Base-by-base conservation (phyloP, 37 sponge, comb jelly and placozoan species). In the Beroe ovata region DNA sequence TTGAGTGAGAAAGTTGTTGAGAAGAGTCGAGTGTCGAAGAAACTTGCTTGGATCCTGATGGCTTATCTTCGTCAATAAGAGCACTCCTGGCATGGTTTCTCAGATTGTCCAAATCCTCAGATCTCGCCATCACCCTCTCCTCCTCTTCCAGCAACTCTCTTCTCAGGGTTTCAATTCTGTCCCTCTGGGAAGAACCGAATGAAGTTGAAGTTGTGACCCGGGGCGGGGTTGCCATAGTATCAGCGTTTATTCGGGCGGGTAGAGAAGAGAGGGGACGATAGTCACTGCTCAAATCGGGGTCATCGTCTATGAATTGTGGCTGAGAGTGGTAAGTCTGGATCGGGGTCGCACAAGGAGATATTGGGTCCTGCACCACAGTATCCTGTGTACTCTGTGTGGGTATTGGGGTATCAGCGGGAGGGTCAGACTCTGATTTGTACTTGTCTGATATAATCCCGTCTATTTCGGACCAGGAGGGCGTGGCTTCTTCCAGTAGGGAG, bases 401-500 rank as follows among this genome's bases (percentile, higher is more conserved):
- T 26, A 77, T 42, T 26, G 84, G 47, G 3, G 63, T 25, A 69
- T 29, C 38, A 23, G 26, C 54, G 0, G 54, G 54, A 28, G 84
- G 84, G 18, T 39, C 84, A 36, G 84, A 41, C 4, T 77, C 84
- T 26, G 84, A 77, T 77, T 23, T 39, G 84, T 77, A 77, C 21
- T 77, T 77, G 84, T 77, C 84, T 0, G 84, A 77, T 42, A 77
- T 30, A 40, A 77, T 77, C 3, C 84, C 84, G 54, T 77, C 84
- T 77, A 77, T 77, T 18, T 77, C 84, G 8, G 84, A 77, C 84
- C 84, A 77, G 16, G 84, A 77, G 3, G 84, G 84, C 2, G 41
- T 40, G 29, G 26, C 84, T 4, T 6, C 84, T 0, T 39, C 28
- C 26, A 77, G 47, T 0, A 77, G 6, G 3, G 42, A 39, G 54